Conservation (phyloP, 2,888 invertebrate species). For the Drosophila anomalata region DNA sequence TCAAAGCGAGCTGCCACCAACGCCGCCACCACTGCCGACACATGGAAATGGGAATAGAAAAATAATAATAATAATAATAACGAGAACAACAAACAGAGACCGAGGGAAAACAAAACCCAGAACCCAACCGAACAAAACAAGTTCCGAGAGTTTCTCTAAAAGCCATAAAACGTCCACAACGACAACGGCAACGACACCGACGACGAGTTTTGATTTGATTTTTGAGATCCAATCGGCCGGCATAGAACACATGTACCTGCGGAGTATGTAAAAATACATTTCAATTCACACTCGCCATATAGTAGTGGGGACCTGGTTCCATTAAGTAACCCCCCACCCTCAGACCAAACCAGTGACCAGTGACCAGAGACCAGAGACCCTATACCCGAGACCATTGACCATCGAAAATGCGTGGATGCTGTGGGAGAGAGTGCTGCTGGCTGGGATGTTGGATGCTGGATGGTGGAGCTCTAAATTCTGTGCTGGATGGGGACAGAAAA, state of each 20-base stretch:
- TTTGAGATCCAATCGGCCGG: slow-evolving; percentile 64
- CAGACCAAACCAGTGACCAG: background rate
- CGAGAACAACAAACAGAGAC: slow-evolving; percentile 74
- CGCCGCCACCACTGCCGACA: slow-evolving; percentile 52
- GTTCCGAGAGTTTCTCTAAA: slow-evolving; percentile 74
- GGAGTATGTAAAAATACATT: slow-evolving; percentile 64
- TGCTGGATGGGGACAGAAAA: slow-evolving; percentile 16
- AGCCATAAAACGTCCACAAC: slow-evolving; percentile 60
- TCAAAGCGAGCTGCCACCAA: slow-evolving; percentile 75
- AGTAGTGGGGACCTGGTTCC: slow-evolving; percentile 19
- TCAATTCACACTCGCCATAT: slow-evolving; percentile 67
- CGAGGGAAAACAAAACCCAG: slow-evolving; percentile 38
- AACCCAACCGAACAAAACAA: slow-evolving; percentile 51
- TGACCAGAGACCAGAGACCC: background rate
- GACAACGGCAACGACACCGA: slow-evolving; percentile 52
- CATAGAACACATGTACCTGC: slow-evolving; percentile 48
- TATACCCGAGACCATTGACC: slow-evolving; percentile 11
- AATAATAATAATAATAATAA: slow-evolving; percentile 75
- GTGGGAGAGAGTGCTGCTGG: slow-evolving; percentile 18
- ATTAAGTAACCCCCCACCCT: slow-evolving; percentile 33
- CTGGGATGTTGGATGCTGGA: background rate
- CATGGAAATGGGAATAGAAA: slow-evolving; percentile 51
- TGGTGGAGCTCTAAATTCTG: slow-evolving; percentile 10
- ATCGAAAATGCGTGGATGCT: slow-evolving; percentile 48
- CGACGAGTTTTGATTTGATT: slow-evolving; percentile 75